Conservation (phyloP, 2,888 invertebrate species). For the Nomada ruficornis region DNA sequence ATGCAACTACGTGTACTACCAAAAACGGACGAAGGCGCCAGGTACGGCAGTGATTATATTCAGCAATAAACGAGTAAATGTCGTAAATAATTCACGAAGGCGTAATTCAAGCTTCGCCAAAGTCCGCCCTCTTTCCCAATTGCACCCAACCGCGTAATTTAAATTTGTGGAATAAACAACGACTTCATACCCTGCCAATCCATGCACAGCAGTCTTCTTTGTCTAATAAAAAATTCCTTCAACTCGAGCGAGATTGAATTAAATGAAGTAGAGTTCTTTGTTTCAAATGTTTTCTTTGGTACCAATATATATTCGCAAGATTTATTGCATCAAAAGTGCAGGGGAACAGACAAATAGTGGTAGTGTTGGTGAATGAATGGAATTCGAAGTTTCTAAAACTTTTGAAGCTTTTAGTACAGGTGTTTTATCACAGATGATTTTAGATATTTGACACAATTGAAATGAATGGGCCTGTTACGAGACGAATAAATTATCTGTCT, state of each 20-base stretch:
- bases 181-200: background rate
- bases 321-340: too few relatives aligned
- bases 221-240: too few relatives aligned
- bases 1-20: background rate
- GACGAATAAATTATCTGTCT: background rate
- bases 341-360: too few relatives aligned
- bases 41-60: slow-evolving; percentile 11
- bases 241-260: too few relatives aligned
- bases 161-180: slow-evolving; percentile 25
- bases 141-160: slow-evolving; percentile 30
- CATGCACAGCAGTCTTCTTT: too few relatives aligned
- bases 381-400: too few relatives aligned
- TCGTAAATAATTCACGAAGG: slow-evolving; percentile 21
- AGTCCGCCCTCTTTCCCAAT: slow-evolving; percentile 16
- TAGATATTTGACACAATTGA: background rate
- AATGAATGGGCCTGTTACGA: background rate
- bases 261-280: too few relatives aligned
- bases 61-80: slow-evolving; percentile 4
- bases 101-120: slow-evolving; percentile 41
- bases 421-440: background rate
- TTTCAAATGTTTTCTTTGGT: too few relatives aligned
- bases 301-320: too few relatives aligned
- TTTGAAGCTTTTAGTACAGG: too few relatives aligned
- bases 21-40: slow-evolving; percentile 18
- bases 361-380: too few relatives aligned